These are phyloP conservation scores for Halichoeres trimaculatus DNA, from an alignment of 2,113 vertebrate genomes.

Conservation along the genomic window DNA sequence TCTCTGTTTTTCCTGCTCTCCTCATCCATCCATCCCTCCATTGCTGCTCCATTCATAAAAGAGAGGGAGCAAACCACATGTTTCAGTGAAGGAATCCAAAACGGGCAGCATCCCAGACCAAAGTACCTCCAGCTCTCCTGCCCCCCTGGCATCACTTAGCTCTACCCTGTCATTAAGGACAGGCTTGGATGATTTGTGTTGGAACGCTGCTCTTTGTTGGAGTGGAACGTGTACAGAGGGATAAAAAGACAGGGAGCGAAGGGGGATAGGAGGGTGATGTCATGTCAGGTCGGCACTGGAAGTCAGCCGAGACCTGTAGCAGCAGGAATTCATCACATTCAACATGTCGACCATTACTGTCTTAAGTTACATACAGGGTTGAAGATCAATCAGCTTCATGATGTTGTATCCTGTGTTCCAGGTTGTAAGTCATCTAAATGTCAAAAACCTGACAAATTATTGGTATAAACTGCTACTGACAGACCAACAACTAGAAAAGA, in stretches of 20 bases:
- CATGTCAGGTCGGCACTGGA: slow-evolving; percentile 77
- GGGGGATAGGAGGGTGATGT: slow-evolving; percentile 71
- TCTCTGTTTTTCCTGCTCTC: slow-evolving; percentile 54
- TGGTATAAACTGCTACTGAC: too few species aligned
- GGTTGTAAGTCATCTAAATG: background rate
- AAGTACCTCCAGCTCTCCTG: slow-evolving; percentile 75
- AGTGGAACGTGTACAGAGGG: slow-evolving; percentile 51
- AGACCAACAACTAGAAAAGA: too few species aligned
- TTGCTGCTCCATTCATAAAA: slow-evolving; percentile 61
- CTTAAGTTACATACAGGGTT: background rate
- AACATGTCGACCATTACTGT: background rate
- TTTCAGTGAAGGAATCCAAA: slow-evolving; percentile 76
- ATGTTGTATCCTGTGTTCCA: background rate
- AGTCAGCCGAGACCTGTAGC: slow-evolving; percentile 56
- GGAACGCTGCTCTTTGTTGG: slow-evolving; percentile 75
- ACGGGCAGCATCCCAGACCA: slow-evolving; percentile 76
- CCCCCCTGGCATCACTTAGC: slow-evolving; percentile 79
- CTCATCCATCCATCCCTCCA: slow-evolving; percentile 63
- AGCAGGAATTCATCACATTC: slow-evolving; percentile 10
- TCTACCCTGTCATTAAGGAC: slow-evolving; percentile 82
- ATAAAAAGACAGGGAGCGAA: background rate
- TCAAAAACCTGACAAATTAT: too few species aligned
- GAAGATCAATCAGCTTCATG: background rate
- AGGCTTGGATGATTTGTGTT: slow-evolving; percentile 76
- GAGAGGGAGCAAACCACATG: slow-evolving; percentile 77